phyloP scores from a whole-genome alignment of 2,797 vertebrate species.

The Neoniphon sammara region DNA sequence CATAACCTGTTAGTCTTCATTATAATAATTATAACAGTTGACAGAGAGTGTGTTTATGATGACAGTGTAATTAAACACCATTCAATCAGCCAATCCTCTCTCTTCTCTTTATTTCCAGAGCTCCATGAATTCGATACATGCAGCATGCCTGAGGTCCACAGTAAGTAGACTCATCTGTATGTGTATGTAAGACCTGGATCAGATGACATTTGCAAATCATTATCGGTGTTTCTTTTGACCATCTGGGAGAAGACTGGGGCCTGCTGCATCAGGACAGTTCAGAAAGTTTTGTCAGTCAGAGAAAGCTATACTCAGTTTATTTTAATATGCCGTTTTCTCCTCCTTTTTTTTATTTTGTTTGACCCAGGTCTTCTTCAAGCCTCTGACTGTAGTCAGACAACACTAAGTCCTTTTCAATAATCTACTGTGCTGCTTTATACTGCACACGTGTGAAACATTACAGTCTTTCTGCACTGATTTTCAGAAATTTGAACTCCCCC shows the following conservation, averaged over 20 bases:
- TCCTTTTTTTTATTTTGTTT: background rate
- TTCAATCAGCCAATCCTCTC: background rate
- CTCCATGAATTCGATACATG: slow-evolving; percentile 64
- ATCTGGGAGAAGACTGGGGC: background rate
- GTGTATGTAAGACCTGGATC: slow-evolving; percentile 3
- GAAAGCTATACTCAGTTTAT: no score
- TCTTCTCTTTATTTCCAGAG: slow-evolving; percentile 47
- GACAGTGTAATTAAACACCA: slow-evolving; percentile 2
- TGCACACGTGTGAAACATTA: background rate
- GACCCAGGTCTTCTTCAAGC: background rate
- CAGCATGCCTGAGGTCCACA: slow-evolving; percentile 68
- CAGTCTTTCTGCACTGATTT: background rate
- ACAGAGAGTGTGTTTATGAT: background rate
- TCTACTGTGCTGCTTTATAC: background rate
- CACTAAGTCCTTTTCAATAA: background rate
- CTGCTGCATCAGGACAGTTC: no score
- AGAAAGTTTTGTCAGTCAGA: no score
- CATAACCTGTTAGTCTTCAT: background rate
- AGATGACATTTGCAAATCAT: slow-evolving; percentile 18
- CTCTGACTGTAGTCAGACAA: background rate
- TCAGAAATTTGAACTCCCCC: background rate
- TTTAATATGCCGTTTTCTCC: no score
- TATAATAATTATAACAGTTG: no score
- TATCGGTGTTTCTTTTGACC: background rate
- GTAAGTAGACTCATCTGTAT: slow-evolving; percentile 53